Conservation (phyloP, 2,113 vertebrate species). For the Chionis minor region DNA sequence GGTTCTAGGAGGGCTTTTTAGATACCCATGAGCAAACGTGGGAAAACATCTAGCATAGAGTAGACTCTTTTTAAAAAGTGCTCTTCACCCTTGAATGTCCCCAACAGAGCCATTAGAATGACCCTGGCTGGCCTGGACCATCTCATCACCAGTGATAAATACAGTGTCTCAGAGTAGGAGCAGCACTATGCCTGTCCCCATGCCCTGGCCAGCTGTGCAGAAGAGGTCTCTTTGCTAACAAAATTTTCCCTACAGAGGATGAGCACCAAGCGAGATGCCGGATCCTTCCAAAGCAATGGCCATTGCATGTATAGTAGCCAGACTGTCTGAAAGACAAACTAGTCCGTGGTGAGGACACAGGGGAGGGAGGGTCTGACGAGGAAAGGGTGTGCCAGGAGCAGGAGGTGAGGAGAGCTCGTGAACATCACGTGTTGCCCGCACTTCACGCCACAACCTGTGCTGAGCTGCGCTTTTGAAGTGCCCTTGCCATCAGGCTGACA, state of each 20-base stretch:
- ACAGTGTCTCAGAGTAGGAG: background rate
- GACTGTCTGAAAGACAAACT: background rate
- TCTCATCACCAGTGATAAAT: background rate
- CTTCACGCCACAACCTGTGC: background rate
- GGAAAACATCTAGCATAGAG: background rate
- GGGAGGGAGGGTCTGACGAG: background rate
- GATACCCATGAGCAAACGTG: background rate
- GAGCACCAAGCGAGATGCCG: background rate
- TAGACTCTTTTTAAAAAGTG: background rate
- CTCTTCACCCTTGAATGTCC: background rate
- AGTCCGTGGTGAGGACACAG: accelerated
- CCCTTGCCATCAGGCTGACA: accelerated
- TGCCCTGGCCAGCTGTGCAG: background rate
- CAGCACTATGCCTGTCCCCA: background rate
- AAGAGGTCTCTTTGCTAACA: background rate
- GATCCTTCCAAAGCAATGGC: background rate
- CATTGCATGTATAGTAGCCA: background rate
- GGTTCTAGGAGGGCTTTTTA: background rate
- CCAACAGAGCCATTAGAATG: accelerated
- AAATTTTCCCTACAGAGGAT: background rate
- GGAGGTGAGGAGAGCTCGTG: background rate
- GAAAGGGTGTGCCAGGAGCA: background rate
- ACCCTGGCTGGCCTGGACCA: background rate
- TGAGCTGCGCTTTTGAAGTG: background rate
- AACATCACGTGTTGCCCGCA: background rate